phyloP scores from a whole-genome alignment of 37 sponge, comb jelly and placozoan genomes.

The Theonella swinhoei region DNA sequence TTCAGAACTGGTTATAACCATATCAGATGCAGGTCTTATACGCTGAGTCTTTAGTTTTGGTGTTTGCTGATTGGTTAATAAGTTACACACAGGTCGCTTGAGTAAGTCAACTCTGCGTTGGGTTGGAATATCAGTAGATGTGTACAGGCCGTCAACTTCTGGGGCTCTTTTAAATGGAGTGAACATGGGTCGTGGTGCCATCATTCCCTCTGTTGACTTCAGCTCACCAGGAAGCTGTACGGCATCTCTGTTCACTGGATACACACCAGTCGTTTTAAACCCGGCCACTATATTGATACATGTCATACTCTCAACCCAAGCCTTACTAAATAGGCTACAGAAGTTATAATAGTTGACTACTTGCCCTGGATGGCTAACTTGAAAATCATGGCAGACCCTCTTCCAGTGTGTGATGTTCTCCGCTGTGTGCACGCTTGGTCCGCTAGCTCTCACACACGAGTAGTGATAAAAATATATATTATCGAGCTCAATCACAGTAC shows the following conservation, averaged over 20 bases:
- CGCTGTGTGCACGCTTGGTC: too few species aligned
- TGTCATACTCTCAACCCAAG: slow-evolving; percentile 6
- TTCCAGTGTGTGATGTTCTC: too few species aligned
- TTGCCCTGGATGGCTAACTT: slow-evolving; percentile 5
- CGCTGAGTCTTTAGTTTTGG: slow-evolving; percentile 4
- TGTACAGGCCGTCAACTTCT: background rate
- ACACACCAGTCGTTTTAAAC: slow-evolving; percentile 1
- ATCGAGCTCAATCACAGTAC: too few species aligned
- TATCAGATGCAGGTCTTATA: too few species aligned
- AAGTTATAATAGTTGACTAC: background rate
- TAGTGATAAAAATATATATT: too few species aligned
- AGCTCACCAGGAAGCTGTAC: background rate
- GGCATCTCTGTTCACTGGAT: slow-evolving; percentile 7
- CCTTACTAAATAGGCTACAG: background rate
- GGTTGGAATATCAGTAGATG: background rate
- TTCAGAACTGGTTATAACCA: slow-evolving; percentile 3
- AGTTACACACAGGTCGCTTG: too few species aligned
- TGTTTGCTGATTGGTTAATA: background rate
- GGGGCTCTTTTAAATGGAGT: background rate
- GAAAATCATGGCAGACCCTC: slow-evolving; percentile 10
- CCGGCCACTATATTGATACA: slow-evolving; percentile 3
- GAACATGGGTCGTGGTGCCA: background rate
- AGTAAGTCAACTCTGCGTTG: too few species aligned
- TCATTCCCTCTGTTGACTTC: background rate
- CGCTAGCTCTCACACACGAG: too few species aligned